Evolutionary conservation across 1,140 invertebrate genomes (phyloP).

Genomic region (Diabrotica undecimpunctata): DNA sequence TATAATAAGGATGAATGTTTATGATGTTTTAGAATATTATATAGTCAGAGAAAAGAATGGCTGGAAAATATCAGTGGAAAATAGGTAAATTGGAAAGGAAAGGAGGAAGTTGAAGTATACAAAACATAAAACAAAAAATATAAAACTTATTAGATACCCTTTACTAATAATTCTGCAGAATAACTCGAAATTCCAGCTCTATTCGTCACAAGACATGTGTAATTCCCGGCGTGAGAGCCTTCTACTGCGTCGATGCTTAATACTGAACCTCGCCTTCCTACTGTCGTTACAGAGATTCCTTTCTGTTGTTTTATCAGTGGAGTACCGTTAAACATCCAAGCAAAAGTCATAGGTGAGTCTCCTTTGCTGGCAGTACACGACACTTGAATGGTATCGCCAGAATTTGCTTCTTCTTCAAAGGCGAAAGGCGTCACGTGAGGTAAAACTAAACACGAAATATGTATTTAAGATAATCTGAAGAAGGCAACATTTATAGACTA

Average conservation of each 20-base stretch:
- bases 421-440: slow-evolving; percentile 67
- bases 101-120: too few relatives aligned
- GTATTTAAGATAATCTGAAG: slow-evolving; percentile 55
- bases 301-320: slow-evolving; percentile 41
- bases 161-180: slow-evolving; percentile 59
- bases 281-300: slow-evolving; percentile 47
- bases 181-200: slow-evolving; percentile 57
- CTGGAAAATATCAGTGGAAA: too few relatives aligned
- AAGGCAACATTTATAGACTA: slow-evolving; percentile 35
- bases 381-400: slow-evolving; percentile 44
- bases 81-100: too few relatives aligned
- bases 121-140: too few relatives aligned
- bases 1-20: too few relatives aligned
- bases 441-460: slow-evolving; percentile 35
- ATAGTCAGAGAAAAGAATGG: too few relatives aligned
- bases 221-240: slow-evolving; percentile 68
- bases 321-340: slow-evolving; percentile 60
- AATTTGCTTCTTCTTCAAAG: slow-evolving; percentile 56
- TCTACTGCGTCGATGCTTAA: slow-evolving; percentile 69
- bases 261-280: slow-evolving; percentile 67
- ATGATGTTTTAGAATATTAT: too few relatives aligned
- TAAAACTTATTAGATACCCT: slow-evolving; percentile 46
- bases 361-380: slow-evolving; percentile 38
- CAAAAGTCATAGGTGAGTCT: slow-evolving; percentile 52
- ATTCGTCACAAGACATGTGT: slow-evolving; percentile 69